These are phyloP conservation scores for Salvelinus sp. DNA, from an alignment of 2,113 vertebrate genomes.

Conservation along the genomic window DNA sequence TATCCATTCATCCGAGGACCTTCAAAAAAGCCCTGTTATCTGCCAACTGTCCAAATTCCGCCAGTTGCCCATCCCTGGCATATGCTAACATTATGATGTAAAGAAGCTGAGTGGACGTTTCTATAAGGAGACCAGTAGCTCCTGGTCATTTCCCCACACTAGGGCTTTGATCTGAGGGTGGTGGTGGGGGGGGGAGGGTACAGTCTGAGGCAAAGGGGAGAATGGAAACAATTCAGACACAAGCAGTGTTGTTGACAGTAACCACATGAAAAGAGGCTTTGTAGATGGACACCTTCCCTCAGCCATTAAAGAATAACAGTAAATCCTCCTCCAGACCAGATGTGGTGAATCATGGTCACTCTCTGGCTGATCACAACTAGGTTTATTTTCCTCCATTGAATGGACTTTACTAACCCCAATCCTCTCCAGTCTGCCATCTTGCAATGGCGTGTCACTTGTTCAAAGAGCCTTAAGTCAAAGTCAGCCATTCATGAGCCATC, in stretches of 20 bases:
- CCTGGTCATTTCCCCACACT: conserved; percentile 76
- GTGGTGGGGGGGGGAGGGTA: conserved; percentile 32
- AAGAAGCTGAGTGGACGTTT: conserved; percentile 59
- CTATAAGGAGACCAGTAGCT: conserved; percentile 71
- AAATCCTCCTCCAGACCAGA: conserved; percentile 54
- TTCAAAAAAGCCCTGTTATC: no score
- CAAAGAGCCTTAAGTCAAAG: no score
- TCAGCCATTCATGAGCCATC: no score
- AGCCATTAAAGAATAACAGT: conserved; percentile 69
- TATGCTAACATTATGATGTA: conserved; percentile 76
- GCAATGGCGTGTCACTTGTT: background rate
- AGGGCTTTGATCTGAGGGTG: conserved; percentile 77
- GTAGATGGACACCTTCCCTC: conserved; percentile 76
- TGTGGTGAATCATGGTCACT: conserved; percentile 58
- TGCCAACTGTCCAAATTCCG: no score
- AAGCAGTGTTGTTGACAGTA: conserved; percentile 71
- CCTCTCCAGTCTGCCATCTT: background rate
- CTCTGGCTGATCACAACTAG: conserved; percentile 37
- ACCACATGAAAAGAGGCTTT: conserved; percentile 81
- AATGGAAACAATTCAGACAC: conserved; percentile 77
- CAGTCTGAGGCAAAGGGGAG: conserved; percentile 62
- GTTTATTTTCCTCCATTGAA: conserved; percentile 48
- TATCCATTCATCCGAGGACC: no score
- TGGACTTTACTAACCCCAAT: background rate
- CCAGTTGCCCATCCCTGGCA: conserved; percentile 60